Conservation (phyloP, 2,888 invertebrate genomes). For the Salpingus planirostris region DNA sequence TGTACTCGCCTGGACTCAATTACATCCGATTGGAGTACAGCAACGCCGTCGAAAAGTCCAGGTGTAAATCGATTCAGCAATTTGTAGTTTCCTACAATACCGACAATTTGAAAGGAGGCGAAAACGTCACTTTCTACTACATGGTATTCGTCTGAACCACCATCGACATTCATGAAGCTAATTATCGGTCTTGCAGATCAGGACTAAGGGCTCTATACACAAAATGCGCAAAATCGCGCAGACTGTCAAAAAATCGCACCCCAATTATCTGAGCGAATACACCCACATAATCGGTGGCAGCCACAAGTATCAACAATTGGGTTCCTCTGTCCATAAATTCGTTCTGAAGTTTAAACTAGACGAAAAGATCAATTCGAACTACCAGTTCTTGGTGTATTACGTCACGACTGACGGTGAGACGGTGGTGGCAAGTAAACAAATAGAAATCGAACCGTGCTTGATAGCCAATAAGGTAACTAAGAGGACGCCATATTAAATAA, state of each 20-base stretch:
- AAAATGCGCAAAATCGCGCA: conserved; percentile 29
- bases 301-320: conserved; percentile 26
- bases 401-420: conserved; percentile 46
- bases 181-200: conserved; percentile 25
- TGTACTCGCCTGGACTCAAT: conserved; percentile 36
- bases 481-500: no score
- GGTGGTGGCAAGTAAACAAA: conserved; percentile 45
- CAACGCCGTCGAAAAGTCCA: conserved; percentile 16
- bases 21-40: conserved; percentile 32
- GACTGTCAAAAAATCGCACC: conserved; percentile 21
- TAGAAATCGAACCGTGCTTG: conserved; percentile 48
- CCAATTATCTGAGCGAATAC: conserved; percentile 17
- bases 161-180: neutral
- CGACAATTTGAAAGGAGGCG: conserved; percentile 25
- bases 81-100: conserved; percentile 35
- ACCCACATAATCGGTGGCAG: conserved; percentile 25
- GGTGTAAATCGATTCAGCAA: conserved; percentile 33
- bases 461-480: conserved; percentile 43
- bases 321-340: conserved; percentile 34
- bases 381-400: conserved; percentile 49
- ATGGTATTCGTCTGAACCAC: no score
- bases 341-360: conserved; percentile 43
- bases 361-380: conserved; percentile 42
- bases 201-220: conserved; percentile 31
- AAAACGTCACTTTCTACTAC: conserved; percentile 34